Base-by-base conservation (phyloP, 1,140 invertebrate species). In the Apis dorsata region DNA sequence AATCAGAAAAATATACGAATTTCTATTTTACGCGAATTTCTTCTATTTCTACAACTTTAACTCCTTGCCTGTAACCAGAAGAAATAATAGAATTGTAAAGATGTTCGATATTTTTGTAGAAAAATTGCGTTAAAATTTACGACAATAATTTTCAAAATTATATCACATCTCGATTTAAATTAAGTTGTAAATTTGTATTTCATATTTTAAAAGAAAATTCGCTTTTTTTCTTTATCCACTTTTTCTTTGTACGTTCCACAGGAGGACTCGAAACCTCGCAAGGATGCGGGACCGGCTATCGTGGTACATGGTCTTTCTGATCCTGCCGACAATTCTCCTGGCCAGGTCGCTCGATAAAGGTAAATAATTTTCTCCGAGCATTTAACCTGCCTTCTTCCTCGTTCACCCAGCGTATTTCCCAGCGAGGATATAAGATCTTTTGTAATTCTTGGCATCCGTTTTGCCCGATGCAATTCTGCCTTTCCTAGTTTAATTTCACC, bases 301-400 rank as follows among this genome's bases (percentile, higher is more conserved):
- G 55, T 94, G 93, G 93, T 94, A 94, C 90, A 94, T 94, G 93
- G 93, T 94, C 81, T 94, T 94, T 83, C 81, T 94, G 86, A 93
- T 94, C 79, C 88, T 94, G 81, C 94, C 94, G 79, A 94, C 94
- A 84, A 93, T 94, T 77, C 90, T 94, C 75, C 90, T 94, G 82
- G 94, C 94, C 80, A 93, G 93, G 83, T 94, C 94, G 71, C 93
- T 94, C 83, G 94, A 94, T 85, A 94, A 93, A 92, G 94, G 94
- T 94, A 88, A 88, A 87, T 76, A 72, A 82, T 68, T 70, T 81
- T 81, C 78, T 84, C 65, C 44, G 59, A n/a, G 57, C 57, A 71
- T 83, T 83, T 79, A 83, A 83, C 76, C 59, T 57, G 60, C 49
- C 49, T 53, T 21, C 15, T 70, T 49, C 34, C 73, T 28, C 24